phyloP scores from a whole-genome alignment of 1,140 invertebrate genomes.

The Asbolus verrucosus region DNA sequence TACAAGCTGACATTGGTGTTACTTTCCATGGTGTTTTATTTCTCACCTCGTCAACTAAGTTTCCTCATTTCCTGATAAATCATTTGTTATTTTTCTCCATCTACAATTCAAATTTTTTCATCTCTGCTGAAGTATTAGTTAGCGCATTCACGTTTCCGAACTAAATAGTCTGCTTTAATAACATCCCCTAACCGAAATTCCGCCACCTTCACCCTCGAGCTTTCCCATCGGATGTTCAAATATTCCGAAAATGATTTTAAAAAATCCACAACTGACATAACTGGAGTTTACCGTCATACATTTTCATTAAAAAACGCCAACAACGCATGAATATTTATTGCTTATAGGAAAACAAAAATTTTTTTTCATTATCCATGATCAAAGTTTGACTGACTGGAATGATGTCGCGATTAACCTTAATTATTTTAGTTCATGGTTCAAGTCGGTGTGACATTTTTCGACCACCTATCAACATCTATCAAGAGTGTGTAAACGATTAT shows the following conservation, averaged over 20 bases:
- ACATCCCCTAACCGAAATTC: neutral
- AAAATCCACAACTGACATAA: conserved; percentile 19
- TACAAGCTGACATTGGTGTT: neutral
- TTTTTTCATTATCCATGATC: neutral
- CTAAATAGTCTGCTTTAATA: conserved; percentile 19
- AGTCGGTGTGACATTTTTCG: too few species aligned
- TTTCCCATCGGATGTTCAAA: neutral
- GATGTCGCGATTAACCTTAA: too few species aligned
- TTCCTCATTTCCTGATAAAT: conserved; percentile 2
- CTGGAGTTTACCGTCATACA: conserved; percentile 4
- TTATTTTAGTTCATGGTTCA: too few species aligned
- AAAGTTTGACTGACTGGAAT: too few species aligned
- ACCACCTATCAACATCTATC: neutral
- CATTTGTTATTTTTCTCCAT: conserved; percentile 1
- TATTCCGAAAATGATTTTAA: conserved; percentile 9
- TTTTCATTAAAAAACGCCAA: conserved; percentile 32
- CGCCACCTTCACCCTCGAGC: neutral
- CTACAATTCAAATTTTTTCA: conserved; percentile 18
- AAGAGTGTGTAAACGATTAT: conserved; percentile 4
- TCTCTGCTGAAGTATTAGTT: conserved; percentile 17
- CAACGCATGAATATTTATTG: conserved; percentile 23
- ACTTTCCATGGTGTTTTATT: neutral
- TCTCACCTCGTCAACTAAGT: neutral
- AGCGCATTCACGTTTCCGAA: conserved; percentile 3
- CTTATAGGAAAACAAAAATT: conserved; percentile 3